Evolutionary conservation across 2,113 vertebrate genomes (phyloP).

Genomic region (Gymnorhina tibicen): DNA sequence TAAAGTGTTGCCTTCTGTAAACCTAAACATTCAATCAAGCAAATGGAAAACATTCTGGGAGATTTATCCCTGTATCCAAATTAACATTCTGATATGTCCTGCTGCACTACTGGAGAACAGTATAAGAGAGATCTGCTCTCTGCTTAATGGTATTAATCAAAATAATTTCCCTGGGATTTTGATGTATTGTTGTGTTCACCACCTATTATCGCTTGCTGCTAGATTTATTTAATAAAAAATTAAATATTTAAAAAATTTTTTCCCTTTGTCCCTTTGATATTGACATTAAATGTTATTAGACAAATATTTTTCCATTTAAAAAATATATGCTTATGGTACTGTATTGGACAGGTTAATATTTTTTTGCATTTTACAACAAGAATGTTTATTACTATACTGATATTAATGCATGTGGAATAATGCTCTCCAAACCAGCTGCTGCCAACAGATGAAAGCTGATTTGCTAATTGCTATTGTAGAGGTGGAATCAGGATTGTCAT

Average conservation of each 20-base stretch:
- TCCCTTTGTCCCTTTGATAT: conserved; percentile 13
- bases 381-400: conserved; percentile 37
- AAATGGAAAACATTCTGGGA: background rate
- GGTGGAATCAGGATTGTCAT: background rate
- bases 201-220: conserved; percentile 17
- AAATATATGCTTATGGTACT: conserved; percentile 2
- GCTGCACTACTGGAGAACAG: background rate
- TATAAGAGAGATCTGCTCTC: background rate
- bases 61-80: background rate
- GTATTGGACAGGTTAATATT: background rate
- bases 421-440: conserved; percentile 17
- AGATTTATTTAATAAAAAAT: background rate
- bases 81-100: background rate
- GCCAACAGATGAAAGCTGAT: conserved; percentile 33
- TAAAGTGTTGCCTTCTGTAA: background rate
- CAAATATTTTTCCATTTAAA: conserved; percentile 10
- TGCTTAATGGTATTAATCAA: background rate
- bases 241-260: background rate
- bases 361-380: conserved; percentile 34
- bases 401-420: background rate
- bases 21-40: background rate
- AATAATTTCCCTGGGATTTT: conserved; percentile 17
- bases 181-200: background rate
- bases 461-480: background rate
- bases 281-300: background rate